These are phyloP conservation scores for Steinernema hermaphroditum DNA, from an alignment of 2,888 invertebrate species.

Conservation along the genomic window DNA sequence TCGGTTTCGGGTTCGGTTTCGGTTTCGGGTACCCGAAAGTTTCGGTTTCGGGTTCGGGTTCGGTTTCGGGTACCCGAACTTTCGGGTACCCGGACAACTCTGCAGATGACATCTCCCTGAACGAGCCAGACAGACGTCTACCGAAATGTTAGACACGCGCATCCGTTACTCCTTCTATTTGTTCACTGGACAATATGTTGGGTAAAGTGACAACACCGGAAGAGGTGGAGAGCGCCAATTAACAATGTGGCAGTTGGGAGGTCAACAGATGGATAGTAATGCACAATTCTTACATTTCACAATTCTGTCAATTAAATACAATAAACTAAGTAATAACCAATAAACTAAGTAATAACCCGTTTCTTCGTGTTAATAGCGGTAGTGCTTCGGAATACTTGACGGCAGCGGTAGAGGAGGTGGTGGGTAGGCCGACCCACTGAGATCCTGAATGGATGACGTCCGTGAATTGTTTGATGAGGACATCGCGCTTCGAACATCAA, in stretches of 20 bases:
- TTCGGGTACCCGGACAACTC: background rate
- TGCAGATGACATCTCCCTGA: too few relatives aligned
- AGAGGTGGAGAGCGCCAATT: background rate
- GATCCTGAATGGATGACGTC: constrained; percentile 15
- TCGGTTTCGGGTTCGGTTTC: background rate
- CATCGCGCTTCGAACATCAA: constrained; percentile 40
- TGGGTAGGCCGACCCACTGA: background rate
- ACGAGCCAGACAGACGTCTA: too few relatives aligned
- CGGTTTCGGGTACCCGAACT: background rate
- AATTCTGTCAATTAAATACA: too few relatives aligned
- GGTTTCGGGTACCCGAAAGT: background rate
- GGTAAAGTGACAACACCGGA: too few relatives aligned
- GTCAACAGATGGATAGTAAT: too few relatives aligned
- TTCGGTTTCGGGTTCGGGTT: background rate
- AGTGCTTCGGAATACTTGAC: background rate
- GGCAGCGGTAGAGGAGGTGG: constrained; percentile 2
- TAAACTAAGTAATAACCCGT: background rate
- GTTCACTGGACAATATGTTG: too few relatives aligned
- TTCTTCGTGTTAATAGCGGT: background rate
- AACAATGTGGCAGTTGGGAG: too few relatives aligned
- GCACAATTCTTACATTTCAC: too few relatives aligned
- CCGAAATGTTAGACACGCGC: too few relatives aligned
- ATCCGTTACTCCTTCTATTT: too few relatives aligned
- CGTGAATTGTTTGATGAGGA: constrained; percentile 13
- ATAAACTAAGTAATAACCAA: too few relatives aligned